Conservation (phyloP, 2,888 invertebrate species). For the Galeopsomyia nigrocyanea region DNA sequence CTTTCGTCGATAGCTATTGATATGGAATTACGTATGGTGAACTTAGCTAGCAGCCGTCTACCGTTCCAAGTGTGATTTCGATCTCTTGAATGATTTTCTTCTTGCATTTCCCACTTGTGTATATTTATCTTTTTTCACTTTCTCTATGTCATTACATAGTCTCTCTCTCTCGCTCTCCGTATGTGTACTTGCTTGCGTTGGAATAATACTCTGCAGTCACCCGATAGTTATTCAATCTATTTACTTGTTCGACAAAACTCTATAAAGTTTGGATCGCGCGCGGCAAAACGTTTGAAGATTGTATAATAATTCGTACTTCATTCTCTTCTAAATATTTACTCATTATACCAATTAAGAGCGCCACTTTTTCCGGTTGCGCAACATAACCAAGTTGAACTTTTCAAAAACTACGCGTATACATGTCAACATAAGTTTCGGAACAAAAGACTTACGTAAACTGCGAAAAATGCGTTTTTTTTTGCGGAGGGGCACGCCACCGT, state of each 20-base stretch:
- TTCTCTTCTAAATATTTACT: constrained; percentile 8
- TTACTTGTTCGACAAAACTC: constrained; percentile 6
- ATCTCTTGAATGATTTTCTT: constrained; percentile 12
- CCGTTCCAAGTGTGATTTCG: constrained; percentile 16
- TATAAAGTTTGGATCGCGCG: not conserved
- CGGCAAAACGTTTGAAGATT: not conserved
- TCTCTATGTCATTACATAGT: constrained; percentile 21
- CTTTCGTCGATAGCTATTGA: not conserved
- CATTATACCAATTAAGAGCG: not conserved
- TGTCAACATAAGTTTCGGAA: constrained; percentile 3
- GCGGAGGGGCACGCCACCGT: not conserved
- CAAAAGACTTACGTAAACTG: constrained; percentile 38
- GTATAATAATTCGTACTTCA: not conserved
- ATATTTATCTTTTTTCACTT: constrained; percentile 20
- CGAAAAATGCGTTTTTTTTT: constrained; percentile 4
- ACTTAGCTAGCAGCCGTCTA: not conserved
- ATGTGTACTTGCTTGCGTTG: not conserved
- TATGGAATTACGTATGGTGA: not conserved
- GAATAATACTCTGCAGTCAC: not conserved
- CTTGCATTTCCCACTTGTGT: not conserved
- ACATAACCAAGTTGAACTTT: too few relatives aligned
- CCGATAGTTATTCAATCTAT: not conserved
- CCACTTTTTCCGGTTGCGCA: constrained; percentile 24
- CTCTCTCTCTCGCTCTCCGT: not conserved
- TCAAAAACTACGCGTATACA: not conserved